Evolutionary conservation across 2,797 vertebrate species (phyloP).

Genomic region (Lepus townsendii): DNA sequence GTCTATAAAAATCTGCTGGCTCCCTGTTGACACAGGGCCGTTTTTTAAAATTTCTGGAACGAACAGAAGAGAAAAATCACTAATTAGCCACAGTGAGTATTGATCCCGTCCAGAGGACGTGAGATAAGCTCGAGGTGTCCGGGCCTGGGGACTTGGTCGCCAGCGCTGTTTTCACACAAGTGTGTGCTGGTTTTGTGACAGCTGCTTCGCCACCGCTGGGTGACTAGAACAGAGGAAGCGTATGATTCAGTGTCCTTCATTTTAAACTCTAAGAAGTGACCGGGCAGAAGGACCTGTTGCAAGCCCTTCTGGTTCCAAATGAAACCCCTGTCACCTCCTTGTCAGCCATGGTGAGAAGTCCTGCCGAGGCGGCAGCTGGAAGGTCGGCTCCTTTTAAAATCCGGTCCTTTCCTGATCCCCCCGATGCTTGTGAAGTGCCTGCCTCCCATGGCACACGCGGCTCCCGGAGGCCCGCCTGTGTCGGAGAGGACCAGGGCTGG

Average conservation of each 20-base stretch:
- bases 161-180: constrained; percentile 67
- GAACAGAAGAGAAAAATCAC: constrained; percentile 61
- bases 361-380: rapidly evolving
- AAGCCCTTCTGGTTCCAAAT: background rate
- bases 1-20: constrained; percentile 12
- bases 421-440: background rate
- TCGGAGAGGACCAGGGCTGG: background rate
- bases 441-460: background rate
- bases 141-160: constrained; percentile 37
- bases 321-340: background rate
- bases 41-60: constrained; percentile 58
- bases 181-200: constrained; percentile 76
- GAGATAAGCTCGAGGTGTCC: constrained; percentile 71
- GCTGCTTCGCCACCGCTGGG: constrained; percentile 75
- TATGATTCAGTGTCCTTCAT: constrained; percentile 76
- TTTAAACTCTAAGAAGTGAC: constrained; percentile 60
- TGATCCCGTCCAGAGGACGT: constrained; percentile 67
- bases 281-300: constrained; percentile 39
- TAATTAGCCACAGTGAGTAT: constrained; percentile 68
- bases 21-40: constrained; percentile 25
- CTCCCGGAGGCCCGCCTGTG: background rate
- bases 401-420: background rate
- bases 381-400: background rate
- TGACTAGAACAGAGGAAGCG: constrained; percentile 78
- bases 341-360: background rate